phyloP scores from a whole-genome alignment of 2,797 vertebrate species.

The Pseudotriccus pelzelni region DNA sequence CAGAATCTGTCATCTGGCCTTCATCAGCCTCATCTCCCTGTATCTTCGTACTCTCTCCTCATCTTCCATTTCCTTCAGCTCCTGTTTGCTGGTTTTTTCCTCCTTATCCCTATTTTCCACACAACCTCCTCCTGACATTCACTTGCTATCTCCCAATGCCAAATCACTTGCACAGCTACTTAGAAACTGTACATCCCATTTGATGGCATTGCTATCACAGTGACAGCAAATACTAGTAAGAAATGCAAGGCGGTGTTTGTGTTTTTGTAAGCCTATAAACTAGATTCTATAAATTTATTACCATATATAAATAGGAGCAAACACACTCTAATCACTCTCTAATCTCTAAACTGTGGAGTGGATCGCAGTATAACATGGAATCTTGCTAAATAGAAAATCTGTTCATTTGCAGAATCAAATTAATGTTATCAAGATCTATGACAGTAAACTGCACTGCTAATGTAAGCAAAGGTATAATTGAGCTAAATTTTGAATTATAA shows the following conservation, averaged over 20 bases:
- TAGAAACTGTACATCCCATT: neutral
- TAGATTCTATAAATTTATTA: conserved; percentile 41
- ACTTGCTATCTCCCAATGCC: neutral
- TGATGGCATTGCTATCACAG: neutral
- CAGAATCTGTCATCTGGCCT: neutral
- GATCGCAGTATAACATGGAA: neutral
- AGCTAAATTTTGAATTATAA: conserved; percentile 42
- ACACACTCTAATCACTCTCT: conserved; percentile 17
- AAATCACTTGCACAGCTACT: neutral
- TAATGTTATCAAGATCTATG: conserved; percentile 31
- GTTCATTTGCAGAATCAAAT: conserved; percentile 37
- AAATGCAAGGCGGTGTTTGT: neutral
- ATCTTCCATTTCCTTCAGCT: neutral
- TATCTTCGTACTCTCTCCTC: neutral
- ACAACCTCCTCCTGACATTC: neutral
- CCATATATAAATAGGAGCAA: conserved; percentile 37
- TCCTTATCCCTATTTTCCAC: neutral
- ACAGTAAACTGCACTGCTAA: conserved; percentile 7
- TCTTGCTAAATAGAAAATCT: conserved; percentile 31
- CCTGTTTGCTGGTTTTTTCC: neutral
- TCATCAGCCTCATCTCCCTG: neutral
- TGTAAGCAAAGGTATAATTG: conserved; percentile 52
- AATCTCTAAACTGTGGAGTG: too few species aligned
- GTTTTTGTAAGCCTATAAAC: conserved; percentile 34
- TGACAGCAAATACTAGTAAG: neutral